Conservation (phyloP, 64 coral and sea anemone genomes). For the Stylophora pistillata region DNA sequence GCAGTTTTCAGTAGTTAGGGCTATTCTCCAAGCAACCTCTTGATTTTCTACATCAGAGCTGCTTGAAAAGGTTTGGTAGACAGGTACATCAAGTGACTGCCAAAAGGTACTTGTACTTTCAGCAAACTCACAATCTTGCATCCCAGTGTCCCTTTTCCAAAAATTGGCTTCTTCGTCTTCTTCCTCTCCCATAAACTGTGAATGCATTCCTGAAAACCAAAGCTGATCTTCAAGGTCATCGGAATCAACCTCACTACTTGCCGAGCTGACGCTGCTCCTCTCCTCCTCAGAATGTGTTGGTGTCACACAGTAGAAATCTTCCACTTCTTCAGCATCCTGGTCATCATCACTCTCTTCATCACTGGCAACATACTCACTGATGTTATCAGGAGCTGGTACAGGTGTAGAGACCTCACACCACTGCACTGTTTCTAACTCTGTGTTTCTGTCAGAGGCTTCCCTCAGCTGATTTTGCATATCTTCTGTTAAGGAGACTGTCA, state of each 20-base stretch:
- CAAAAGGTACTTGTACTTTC: slow-evolving; percentile 13
- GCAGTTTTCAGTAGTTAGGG: not conserved
- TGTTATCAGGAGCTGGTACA: slow-evolving; percentile 13
- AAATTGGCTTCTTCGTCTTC: not conserved
- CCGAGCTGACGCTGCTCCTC: not conserved
- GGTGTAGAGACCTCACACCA: slow-evolving; percentile 17
- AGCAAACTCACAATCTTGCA: slow-evolving; percentile 15
- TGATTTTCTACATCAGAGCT: slow-evolving; percentile 7
- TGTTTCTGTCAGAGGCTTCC: slow-evolving; percentile 5
- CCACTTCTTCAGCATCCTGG: not conserved
- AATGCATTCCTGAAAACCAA: slow-evolving; percentile 7
- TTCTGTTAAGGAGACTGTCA: slow-evolving; percentile 44
- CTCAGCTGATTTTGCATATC: slow-evolving; percentile 44
- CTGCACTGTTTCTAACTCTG: slow-evolving; percentile 45
- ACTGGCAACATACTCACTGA: slow-evolving; percentile 58
- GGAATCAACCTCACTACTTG: slow-evolving; percentile 33
- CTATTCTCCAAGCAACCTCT: not conserved
- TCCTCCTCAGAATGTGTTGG: slow-evolving; percentile 25
- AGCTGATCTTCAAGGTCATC: slow-evolving; percentile 31
- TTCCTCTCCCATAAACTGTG: slow-evolving; percentile 13
- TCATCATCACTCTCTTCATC: slow-evolving; percentile 52
- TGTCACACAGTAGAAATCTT: slow-evolving; percentile 1
- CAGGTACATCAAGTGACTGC: not conserved
- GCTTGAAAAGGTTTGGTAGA: not conserved
- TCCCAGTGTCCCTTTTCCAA: not conserved